Evolutionary conservation across 2,113 vertebrate genomes (phyloP), one percentile per base, ranked within the genome.

Genomic region (Bagarius yarrelli): DNA sequence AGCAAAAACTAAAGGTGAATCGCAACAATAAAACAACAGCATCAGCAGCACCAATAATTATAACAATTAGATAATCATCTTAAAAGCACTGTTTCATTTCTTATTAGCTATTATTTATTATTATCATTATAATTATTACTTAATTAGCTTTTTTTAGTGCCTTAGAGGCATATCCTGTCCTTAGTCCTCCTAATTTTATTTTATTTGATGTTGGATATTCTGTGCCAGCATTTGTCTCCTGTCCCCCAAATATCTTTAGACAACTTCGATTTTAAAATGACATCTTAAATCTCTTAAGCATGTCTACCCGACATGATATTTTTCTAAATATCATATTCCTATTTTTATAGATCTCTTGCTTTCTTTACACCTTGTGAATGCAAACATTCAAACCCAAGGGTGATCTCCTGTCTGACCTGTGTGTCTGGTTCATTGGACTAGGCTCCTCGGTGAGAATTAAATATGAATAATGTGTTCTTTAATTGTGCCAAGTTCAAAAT

Each of bases 381-480:
- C 32, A 75, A 59, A 59, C 73, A 11, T 13, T 75, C 34, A 34
- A 40, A 59, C 21, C 53, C 32, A 56, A 75, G 21, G 15, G 55
- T 44, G 30, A 25, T 53, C 32, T 75, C 32, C 73, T 75, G 73
- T 40, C 53, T 75, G 73, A 75, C 61, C 61, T 78, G 53, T 55
- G 19, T 53, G 60, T 64, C 44, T n/a, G 52, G 50, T 55, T 53
- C 23, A 66, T 55, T 55, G 30, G 76, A 36, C 44, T 50, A 53
- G 21, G 30, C 27, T 55, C 18, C 61, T 66, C 60, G 5, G 50
- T 52, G 30, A 78, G 44, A 74, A 74, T 64, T 36, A 50, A 53
- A 40, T 64, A 64, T 64, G 79, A 80, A 50, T 73, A 81, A 74
- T 52, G 23, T 36, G 57, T 52, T 74, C 70, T 74, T 73, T 81